Base-by-base conservation (phyloP, 2,113 vertebrate genomes). In the Pelmatolapia mariae region DNA sequence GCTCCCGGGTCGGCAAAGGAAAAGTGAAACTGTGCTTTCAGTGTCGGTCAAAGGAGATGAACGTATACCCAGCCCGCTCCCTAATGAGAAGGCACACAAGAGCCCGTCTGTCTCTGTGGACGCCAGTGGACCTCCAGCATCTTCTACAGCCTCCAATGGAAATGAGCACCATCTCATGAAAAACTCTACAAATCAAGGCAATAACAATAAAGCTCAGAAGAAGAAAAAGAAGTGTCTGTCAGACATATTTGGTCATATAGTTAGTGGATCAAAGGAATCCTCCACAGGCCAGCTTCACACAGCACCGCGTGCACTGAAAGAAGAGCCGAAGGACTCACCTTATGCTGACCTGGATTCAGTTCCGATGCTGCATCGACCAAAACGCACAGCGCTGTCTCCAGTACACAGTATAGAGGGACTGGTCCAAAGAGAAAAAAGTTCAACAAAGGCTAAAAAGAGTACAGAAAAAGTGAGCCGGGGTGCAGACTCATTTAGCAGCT, bases 1-100 rank as follows among this genome's bases (percentile, higher is more conserved):
- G 82, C 96, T 98, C 91, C 96, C 97, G 0, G 90, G 94, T 81
- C 93, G 19, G 73, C 94, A 57, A 96, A 97, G 86, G 94, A 96
- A 90, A 4, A 57, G 84, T 31, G 84, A 91, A 54, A 57, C 80
- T 22, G 24, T 86, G n/a, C 88, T 88, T 31, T 84, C 89, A 36
- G 26, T 66, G 24, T 61, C 94, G 8, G 47, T 84, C 29, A 91
- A 93, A 38, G 87, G 86, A 66, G 92, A 93, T 18, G 92, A 89
- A 59, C 83, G 83, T 8, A 61, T 87, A 22, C 85, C 85, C 76
- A 87, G 89, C 29, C 92, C 94, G 15, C 33, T 81, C 24, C 85
- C 78, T 4, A 38, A 93, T 31, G 95, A 93, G 71, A 91, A 87
- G 26, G 45, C 82, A 4, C 57, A 76, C 10, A 90, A 92, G 53